Percentiles rank a stretch among this genome's conserved stretches.
phyloP scores from a whole-genome alignment of 2,888 invertebrate species.

The Meandrusa payeni region DNA sequence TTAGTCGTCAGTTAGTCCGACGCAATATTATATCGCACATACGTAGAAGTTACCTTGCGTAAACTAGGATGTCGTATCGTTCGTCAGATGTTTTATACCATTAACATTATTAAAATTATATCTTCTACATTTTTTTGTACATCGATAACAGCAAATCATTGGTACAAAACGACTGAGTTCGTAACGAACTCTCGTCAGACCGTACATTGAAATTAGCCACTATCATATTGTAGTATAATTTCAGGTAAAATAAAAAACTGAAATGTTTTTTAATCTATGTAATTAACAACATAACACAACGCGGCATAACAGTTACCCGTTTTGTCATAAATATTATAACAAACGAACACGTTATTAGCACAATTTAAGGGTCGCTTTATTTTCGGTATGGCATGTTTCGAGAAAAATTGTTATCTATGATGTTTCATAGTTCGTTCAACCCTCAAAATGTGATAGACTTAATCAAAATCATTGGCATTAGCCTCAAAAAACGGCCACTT shows the following conservation, averaged over 20 bases:
- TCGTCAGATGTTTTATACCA: too few relatives aligned
- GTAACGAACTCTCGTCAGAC: too few relatives aligned
- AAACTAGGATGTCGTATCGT: too few relatives aligned
- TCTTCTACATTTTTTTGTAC: too few relatives aligned
- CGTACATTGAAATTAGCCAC: too few relatives aligned
- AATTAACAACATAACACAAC: slow-evolving; percentile 34
- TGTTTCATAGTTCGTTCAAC: slow-evolving; percentile 7
- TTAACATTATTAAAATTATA: too few relatives aligned
- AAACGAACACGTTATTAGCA: slow-evolving; percentile 40
- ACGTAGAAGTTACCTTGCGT: too few relatives aligned
- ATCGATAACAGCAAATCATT: too few relatives aligned
- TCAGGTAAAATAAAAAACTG: slow-evolving; percentile 5
- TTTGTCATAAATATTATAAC: slow-evolving; percentile 75
- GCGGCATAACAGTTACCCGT: slow-evolving; percentile 34
- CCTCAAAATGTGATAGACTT: slow-evolving; percentile 16
- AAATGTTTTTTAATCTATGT: slow-evolving; percentile 22
- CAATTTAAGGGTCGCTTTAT: slow-evolving; percentile 26
- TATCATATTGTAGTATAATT: too few relatives aligned
- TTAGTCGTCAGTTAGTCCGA: too few relatives aligned
- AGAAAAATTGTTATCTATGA: neutral
- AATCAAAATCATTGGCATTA: slow-evolving; percentile 15
- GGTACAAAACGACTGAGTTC: too few relatives aligned
- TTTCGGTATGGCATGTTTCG: slow-evolving; percentile 20
- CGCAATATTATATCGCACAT: too few relatives aligned
- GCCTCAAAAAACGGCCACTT: slow-evolving; percentile 18